These are phyloP conservation scores for Macheiramphus alcinus DNA, from an alignment of 2,113 vertebrate species.

Conservation along the genomic window DNA sequence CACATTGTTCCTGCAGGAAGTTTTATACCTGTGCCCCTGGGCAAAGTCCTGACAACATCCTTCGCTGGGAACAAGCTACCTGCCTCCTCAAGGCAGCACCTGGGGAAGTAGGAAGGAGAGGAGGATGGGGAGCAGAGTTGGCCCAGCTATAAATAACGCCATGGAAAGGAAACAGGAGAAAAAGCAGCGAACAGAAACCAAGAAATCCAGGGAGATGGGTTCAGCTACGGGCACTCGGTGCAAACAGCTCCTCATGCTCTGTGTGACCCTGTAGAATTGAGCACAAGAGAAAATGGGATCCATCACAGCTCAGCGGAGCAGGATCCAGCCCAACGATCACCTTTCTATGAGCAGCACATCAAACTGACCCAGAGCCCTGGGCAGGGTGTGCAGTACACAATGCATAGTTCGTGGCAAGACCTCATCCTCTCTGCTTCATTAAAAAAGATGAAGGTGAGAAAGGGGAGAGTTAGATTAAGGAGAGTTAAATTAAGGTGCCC, in stretches of 20 bases:
- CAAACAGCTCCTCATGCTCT: background rate
- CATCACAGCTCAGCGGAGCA: rapidly evolving
- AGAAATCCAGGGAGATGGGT: background rate
- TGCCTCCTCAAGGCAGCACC: background rate
- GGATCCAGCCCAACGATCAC: background rate
- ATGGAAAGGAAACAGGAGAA: background rate
- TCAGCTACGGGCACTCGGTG: rapidly evolving
- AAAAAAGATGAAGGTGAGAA: background rate
- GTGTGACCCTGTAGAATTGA: rapidly evolving
- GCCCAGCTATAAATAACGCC: background rate
- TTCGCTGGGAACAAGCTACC: background rate
- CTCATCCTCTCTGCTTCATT: background rate
- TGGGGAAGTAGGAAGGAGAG: background rate
- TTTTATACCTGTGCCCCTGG: conserved; percentile 23
- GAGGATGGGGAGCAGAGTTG: background rate
- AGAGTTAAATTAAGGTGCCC: background rate
- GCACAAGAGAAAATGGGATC: background rate
- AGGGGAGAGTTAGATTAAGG: background rate
- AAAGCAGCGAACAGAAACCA: background rate
- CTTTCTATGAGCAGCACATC: background rate
- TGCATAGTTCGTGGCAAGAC: rapidly evolving
- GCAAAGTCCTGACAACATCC: conserved; percentile 12
- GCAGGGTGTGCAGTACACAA: background rate
- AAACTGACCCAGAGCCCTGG: background rate
- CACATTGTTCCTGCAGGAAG: background rate